Conservation (phyloP, 2,797 vertebrate genomes). For the Rallus crepitans region DNA sequence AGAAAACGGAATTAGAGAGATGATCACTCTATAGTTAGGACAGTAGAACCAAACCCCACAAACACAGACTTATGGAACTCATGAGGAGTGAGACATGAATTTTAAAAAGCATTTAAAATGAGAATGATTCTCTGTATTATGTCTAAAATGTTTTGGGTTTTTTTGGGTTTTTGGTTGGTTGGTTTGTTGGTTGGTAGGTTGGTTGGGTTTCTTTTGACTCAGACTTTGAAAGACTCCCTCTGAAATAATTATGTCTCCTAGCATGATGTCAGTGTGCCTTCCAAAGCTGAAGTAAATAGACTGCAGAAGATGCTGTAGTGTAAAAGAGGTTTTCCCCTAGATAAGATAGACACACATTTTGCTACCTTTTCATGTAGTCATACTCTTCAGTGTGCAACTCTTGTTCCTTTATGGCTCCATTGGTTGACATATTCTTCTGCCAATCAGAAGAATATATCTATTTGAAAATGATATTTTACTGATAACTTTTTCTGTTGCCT, state of each 20-base stretch:
- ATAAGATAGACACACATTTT: not conserved
- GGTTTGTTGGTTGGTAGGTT: too few relatives aligned
- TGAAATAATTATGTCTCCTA: not conserved
- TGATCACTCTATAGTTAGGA: not conserved
- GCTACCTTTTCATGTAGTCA: not conserved
- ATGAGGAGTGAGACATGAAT: not conserved
- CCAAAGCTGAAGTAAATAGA: not conserved
- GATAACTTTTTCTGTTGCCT: not conserved
- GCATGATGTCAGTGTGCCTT: not conserved
- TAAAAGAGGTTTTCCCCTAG: not conserved
- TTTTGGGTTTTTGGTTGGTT: too few relatives aligned
- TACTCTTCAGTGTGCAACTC: not conserved
- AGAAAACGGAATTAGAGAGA: not conserved
- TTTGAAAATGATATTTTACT: not conserved
- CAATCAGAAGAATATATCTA: not conserved
- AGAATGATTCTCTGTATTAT: not conserved
- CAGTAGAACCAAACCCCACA: not conserved
- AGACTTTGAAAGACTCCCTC: not conserved
- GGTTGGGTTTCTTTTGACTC: not conserved
- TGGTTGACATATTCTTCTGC: not conserved
- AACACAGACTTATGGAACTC: not conserved
- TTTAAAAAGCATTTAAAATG: not conserved
- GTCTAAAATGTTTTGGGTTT: not conserved
- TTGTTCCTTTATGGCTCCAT: not conserved
- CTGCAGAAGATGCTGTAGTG: not conserved